Conservation (phyloP, 2,888 invertebrate genomes). For the Epiperipatus broadwayi region DNA sequence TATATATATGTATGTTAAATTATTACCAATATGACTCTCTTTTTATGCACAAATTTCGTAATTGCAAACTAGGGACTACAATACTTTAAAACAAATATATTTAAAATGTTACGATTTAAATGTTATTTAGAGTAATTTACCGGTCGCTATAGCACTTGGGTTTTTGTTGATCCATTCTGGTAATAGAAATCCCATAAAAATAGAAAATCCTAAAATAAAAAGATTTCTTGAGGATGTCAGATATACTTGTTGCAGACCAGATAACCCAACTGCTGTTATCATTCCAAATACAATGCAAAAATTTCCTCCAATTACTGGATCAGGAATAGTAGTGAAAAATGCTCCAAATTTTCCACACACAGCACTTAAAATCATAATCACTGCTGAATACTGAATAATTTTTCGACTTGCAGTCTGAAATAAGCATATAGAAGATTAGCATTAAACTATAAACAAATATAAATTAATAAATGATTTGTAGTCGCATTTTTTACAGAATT, state of each 20-base stretch:
- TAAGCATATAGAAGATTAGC: too few species aligned
- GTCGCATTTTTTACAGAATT: too few species aligned
- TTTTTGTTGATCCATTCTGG: conserved; percentile 19
- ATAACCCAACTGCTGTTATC: conserved; percentile 59
- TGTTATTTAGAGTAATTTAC: too few species aligned
- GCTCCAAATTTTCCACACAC: conserved; percentile 56
- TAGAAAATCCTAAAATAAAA: conserved; percentile 66
- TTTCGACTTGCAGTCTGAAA: conserved; percentile 47
- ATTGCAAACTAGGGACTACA: too few species aligned
- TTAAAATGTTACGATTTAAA: too few species aligned
- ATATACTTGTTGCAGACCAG: conserved; percentile 58
- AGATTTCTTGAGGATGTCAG: conserved; percentile 65
- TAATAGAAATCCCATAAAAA: conserved; percentile 69
- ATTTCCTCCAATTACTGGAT: conserved; percentile 57
- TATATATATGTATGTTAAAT: too few species aligned
- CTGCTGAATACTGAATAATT: conserved; percentile 54
- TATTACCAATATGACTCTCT: too few species aligned
- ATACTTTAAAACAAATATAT: too few species aligned
- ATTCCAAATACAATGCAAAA: conserved; percentile 66
- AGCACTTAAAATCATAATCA: conserved; percentile 52
- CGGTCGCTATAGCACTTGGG: conserved; percentile 6
- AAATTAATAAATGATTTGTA: too few species aligned
- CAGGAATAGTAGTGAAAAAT: conserved; percentile 56
- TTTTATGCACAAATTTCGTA: too few species aligned
- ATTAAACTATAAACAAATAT: too few species aligned